Evolutionary conservation across 2,797 vertebrate species (phyloP), one percentile per base, ranked within the genome.

Genomic region (Karalla daura): DNA sequence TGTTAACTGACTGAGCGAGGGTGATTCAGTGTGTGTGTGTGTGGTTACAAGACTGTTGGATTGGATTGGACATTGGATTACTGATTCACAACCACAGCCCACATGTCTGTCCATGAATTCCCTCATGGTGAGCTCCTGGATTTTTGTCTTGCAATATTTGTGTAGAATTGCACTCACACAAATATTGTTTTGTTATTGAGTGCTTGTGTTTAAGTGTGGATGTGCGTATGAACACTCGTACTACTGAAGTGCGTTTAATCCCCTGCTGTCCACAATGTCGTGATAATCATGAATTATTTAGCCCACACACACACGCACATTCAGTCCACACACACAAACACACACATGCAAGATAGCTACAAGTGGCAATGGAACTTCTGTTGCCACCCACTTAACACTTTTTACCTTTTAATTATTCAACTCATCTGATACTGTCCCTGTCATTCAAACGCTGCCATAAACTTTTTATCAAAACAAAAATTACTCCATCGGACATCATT

Each of bases 241-340:
- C 27, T 6, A 18, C 33, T 60, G 40, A n/a, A 8, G 23, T 41
- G 65, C 60, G 66, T 72, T 25, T 73, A 32, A 62, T 76, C 40
- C 33, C 32, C 43, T 24, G 58, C 61, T 60, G 64, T 51, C 62
- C 59, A 60, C 54, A 60, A 44, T 74, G 73, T 75, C 63, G 72
- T 7, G 17, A 43, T 41, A 63, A 21, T 82, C 74, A 86, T 84
- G 71, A 83, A 59, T 78, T 71, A 71, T 69, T 86, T 77, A 56
- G 43, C 35, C 10, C 4, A 36, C 33, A 37, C 25, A 36, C 4
- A 56, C 46, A 50, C 50, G 43, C 40, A 52, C 23, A 14, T n/a
- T n/a, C n/a, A n/a, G n/a, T n/a, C n/a, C 20, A 39, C 5, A 55
- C 20, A 39, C 20, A 59, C 23, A 39, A 35, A 14, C 27, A 21